A percentile compares a stretch with the other conserved stretches of the same genome.
Conservation (phyloP, 1,140 invertebrate genomes). For the Archegozetes longisetosus region DNA sequence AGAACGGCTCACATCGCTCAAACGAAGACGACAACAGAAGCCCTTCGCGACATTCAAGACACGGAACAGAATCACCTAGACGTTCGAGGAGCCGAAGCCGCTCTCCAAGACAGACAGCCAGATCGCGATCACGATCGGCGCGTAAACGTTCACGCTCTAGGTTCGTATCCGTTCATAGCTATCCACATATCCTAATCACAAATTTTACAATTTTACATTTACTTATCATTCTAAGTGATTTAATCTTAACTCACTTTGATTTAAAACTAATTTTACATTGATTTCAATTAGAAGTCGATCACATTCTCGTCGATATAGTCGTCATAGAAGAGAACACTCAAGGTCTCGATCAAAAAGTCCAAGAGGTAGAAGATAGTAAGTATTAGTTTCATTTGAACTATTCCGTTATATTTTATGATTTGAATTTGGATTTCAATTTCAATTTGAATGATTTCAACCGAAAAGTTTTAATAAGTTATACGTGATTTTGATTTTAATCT, state of each 20-base stretch:
- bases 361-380: slow-evolving; percentile 17
- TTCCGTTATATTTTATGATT: neutral
- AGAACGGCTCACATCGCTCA: slow-evolving; percentile 2
- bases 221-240: too few relatives aligned
- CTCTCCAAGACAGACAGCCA: slow-evolving; percentile 6
- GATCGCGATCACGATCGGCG: slow-evolving; percentile 5
- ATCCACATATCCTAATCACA: neutral
- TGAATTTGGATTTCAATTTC: neutral
- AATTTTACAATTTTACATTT: neutral
- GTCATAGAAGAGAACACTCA: slow-evolving; percentile 10
- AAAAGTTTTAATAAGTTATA: too few relatives aligned
- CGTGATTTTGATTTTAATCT: too few relatives aligned
- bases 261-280: too few relatives aligned
- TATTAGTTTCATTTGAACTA: slow-evolving; percentile 3
- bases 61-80: neutral
- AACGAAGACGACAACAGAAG: neutral
- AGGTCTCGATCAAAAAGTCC: slow-evolving; percentile 15
- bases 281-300: slow-evolving; percentile 16
- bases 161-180: neutral
- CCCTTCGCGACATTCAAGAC: neutral
- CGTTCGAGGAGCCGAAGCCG: neutral
- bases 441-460: too few relatives aligned
- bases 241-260: too few relatives aligned
- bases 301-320: slow-evolving; percentile 16
- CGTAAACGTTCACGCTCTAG: slow-evolving; percentile 6